These are phyloP conservation scores for Campaea margaritaria DNA, from an alignment of 2,888 invertebrate species.

Conservation along the genomic window DNA sequence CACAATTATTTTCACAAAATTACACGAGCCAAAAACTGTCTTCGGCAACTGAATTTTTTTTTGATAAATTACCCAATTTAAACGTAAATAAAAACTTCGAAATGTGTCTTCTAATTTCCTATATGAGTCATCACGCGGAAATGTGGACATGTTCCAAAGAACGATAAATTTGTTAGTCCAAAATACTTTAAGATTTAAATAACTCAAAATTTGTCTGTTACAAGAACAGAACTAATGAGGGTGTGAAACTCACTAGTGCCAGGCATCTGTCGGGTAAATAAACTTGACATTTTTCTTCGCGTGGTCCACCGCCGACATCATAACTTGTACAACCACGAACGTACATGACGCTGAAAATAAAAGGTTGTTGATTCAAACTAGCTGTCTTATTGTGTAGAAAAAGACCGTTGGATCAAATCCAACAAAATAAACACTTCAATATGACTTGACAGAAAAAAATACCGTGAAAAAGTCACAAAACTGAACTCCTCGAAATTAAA, in stretches of 20 bases:
- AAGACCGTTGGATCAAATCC: too few relatives aligned
- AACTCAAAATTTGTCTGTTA: background rate
- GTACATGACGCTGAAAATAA: conserved; percentile 88
- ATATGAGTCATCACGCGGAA: background rate
- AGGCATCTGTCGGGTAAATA: conserved; percentile 88
- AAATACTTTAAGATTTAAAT: background rate
- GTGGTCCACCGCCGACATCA: conserved; percentile 89
- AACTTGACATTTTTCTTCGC: conserved; percentile 87
- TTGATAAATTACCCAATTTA: too few relatives aligned
- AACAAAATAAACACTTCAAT: too few relatives aligned
- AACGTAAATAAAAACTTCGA: too few relatives aligned
- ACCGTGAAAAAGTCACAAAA: too few relatives aligned
- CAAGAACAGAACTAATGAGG: background rate
- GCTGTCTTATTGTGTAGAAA: too few relatives aligned
- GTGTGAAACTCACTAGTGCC: conserved; percentile 81
- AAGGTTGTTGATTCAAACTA: background rate
- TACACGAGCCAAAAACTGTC: too few relatives aligned
- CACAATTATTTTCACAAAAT: background rate
- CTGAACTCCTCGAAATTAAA: too few relatives aligned
- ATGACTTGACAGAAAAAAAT: too few relatives aligned
- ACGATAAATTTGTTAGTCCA: conserved; percentile 12
- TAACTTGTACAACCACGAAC: conserved; percentile 93
- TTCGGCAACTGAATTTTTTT: too few relatives aligned
- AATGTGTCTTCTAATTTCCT: background rate
- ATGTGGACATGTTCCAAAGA: background rate